These are phyloP conservation scores for Botrylloides violaceus DNA, from an alignment of 23 tunicate genomes.

Conservation along the genomic window DNA sequence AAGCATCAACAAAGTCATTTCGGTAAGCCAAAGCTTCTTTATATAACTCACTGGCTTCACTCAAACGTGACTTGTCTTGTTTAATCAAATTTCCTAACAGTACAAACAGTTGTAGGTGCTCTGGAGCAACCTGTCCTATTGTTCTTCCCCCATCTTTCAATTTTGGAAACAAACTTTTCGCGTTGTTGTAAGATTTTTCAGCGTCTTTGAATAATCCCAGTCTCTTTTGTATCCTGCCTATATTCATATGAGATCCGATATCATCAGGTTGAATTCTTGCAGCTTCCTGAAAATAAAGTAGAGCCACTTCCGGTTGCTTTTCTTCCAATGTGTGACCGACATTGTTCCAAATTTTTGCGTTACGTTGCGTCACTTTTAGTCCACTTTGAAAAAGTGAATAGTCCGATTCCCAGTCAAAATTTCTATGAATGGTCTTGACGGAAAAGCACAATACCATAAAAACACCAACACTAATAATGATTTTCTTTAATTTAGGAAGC, in stretches of 20 bases:
- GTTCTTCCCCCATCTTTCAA: not conserved
- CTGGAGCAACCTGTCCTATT: conserved; percentile 46
- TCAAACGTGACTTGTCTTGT: conserved; percentile 23
- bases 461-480: not conserved
- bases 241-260: conserved; percentile 58
- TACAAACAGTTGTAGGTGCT: conserved; percentile 41
- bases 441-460: conserved; percentile 18
- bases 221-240: conserved; percentile 34
- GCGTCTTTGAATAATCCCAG: conserved; percentile 30
- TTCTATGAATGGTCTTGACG: conserved; percentile 40
- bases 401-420: conserved; percentile 61
- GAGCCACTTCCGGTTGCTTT: conserved; percentile 18
- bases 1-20: conserved; percentile 56
- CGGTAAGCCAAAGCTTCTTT: conserved; percentile 47
- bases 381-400: conserved; percentile 61
- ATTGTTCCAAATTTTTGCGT: conserved; percentile 91
- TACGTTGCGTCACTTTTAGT: conserved; percentile 50
- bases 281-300: conserved; percentile 36
- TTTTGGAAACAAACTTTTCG: conserved; percentile 38
- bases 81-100: conserved; percentile 46
- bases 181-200: conserved; percentile 43
- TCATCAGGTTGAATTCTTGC: conserved; percentile 69
- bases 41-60: conserved; percentile 55
- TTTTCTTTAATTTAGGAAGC: not conserved
- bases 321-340: conserved; percentile 63